Conservation (phyloP, 2,797 vertebrate genomes). For the Phataginus tetradactyla region DNA sequence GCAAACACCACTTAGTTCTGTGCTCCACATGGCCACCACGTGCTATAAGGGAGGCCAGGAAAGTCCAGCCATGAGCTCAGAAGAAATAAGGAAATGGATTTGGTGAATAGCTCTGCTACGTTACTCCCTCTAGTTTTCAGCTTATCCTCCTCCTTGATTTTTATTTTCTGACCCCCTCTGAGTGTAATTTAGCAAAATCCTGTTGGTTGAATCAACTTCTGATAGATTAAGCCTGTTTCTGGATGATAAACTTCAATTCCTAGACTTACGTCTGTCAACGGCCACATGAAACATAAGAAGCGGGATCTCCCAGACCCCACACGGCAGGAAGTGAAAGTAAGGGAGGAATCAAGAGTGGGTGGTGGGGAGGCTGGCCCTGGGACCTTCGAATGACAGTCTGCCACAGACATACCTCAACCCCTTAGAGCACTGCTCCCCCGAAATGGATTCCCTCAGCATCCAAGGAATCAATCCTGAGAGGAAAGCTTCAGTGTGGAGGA, state of each 20-base stretch:
- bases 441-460: neutral
- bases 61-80: neutral
- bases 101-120: neutral
- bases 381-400: neutral
- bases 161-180: neutral
- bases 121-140: neutral
- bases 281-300: neutral
- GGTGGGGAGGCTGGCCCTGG: neutral
- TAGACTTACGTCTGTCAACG: neutral
- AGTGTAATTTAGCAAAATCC: neutral
- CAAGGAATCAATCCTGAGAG: neutral
- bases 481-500: neutral
- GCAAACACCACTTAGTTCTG: neutral
- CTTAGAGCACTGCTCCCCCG: neutral
- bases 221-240: neutral
- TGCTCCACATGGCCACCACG: neutral
- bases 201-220: neutral
- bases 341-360: neutral
- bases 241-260: neutral
- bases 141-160: neutral
- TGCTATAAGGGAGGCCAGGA: neutral
- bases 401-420: neutral
- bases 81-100: neutral
- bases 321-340: neutral
- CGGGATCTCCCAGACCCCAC: too few relatives aligned